These are phyloP conservation scores for Tribolium castaneum DNA, from an alignment of 1,140 invertebrate species.

Conservation along the genomic window DNA sequence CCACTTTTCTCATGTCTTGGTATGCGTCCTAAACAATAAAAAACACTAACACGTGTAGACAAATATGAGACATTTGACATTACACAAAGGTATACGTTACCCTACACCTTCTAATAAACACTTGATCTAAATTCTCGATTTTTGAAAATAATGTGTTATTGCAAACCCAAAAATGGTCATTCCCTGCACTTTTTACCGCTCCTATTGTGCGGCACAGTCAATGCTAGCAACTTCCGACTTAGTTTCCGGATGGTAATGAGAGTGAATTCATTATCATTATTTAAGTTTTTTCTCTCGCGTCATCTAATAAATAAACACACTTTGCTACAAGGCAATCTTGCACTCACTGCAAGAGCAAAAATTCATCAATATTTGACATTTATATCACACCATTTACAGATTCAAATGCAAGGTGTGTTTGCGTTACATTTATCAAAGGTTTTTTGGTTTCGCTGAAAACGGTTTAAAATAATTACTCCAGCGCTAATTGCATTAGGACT, in stretches of 20 bases:
- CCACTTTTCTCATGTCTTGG: no score
- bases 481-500: neutral
- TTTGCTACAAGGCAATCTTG: constrained; percentile 16
- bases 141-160: no score
- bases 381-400: constrained; percentile 3
- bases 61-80: no score
- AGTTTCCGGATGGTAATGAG: constrained; percentile 25
- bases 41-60: no score
- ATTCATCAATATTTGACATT: constrained; percentile 22
- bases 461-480: neutral
- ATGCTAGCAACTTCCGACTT: constrained; percentile 20
- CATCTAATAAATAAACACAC: constrained; percentile 7
- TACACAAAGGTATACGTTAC: no score
- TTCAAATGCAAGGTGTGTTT: neutral
- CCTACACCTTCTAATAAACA: no score
- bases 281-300: constrained; percentile 6
- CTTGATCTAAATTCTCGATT: no score
- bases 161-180: neutral
- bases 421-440: neutral
- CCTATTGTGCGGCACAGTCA: neutral
- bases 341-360: neutral
- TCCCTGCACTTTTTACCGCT: neutral
- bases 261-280: neutral
- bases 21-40: no score
- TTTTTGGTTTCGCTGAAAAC: neutral